These are phyloP conservation scores for Pelodytes ibericus DNA, from an alignment of 2,797 vertebrate species.

Conservation along the genomic window DNA sequence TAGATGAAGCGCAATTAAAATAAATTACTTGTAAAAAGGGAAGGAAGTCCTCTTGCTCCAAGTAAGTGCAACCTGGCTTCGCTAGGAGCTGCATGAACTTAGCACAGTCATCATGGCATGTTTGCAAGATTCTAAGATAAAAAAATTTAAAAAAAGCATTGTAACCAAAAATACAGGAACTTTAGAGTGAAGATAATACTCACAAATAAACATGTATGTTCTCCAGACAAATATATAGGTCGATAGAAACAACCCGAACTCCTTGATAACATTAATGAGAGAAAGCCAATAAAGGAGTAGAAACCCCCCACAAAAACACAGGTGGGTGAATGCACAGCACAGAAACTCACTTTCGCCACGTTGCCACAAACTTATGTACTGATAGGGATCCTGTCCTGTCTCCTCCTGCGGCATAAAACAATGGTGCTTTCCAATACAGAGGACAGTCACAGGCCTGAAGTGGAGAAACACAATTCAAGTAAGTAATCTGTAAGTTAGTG, in stretches of 20 bases:
- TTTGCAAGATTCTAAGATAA: constrained; percentile 88
- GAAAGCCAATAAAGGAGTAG: too few relatives aligned
- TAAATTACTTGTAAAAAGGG: constrained; percentile 91
- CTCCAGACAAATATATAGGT: neutral
- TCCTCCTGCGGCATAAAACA: constrained; percentile 90
- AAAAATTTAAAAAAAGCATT: too few relatives aligned
- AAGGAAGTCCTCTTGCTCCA: constrained; percentile 97
- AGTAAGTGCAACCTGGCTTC: constrained; percentile 88
- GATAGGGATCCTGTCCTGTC: constrained; percentile 92
- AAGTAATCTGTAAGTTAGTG: too few relatives aligned
- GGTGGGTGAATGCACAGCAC: neutral
- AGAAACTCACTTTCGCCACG: constrained; percentile 95
- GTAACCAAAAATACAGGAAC: too few relatives aligned
- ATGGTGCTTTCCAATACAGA: constrained; percentile 93
- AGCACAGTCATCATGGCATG: constrained; percentile 90
- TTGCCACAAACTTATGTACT: constrained; percentile 94
- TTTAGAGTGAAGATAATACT: too few relatives aligned
- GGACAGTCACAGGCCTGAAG: constrained; percentile 91
- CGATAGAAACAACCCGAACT: neutral
- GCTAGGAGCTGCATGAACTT: constrained; percentile 92
- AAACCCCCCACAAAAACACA: too few relatives aligned
- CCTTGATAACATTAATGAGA: too few relatives aligned
- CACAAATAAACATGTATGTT: too few relatives aligned
- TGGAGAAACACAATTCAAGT: too few relatives aligned
- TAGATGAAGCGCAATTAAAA: too few relatives aligned